Conservation (phyloP, 2,888 invertebrate species). For the Operophtera brumata region DNA sequence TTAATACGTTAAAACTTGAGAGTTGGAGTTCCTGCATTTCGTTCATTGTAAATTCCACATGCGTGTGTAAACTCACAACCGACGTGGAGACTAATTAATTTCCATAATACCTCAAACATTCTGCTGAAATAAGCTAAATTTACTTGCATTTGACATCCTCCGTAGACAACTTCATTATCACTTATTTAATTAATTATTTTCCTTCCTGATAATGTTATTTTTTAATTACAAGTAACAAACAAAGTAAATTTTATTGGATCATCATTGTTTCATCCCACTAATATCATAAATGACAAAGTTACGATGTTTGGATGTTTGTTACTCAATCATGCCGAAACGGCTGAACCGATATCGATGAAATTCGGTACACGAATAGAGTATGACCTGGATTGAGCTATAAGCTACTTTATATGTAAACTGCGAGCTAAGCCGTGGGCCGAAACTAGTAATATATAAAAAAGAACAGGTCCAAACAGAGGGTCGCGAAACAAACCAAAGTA, state of each 20-base stretch:
- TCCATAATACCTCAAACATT: conserved; percentile 51
- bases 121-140: conserved; percentile 45
- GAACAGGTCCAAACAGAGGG: background rate
- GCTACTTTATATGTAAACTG: too few relatives aligned
- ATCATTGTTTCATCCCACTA: too few relatives aligned
- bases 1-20: background rate
- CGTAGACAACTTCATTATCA: conserved; percentile 29
- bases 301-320: too few relatives aligned
- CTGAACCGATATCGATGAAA: too few relatives aligned
- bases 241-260: background rate
- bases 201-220: too few relatives aligned
- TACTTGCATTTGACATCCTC: conserved; percentile 40
- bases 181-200: background rate
- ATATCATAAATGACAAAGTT: too few relatives aligned
- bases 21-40: conserved; percentile 33
- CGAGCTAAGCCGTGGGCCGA: too few relatives aligned
- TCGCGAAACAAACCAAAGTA: conserved; percentile 1
- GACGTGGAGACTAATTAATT: conserved; percentile 53
- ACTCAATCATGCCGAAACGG: too few relatives aligned
- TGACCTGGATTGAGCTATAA: too few relatives aligned
- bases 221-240: background rate
- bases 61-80: conserved; percentile 42
- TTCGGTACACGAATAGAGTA: too few relatives aligned
- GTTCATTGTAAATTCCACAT: conserved; percentile 48
- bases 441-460: background rate